Evolutionary conservation across 1,140 invertebrate genomes (phyloP), one percentile per base, ranked within the genome.

Genomic region (Gonioctena quinquepunctata): DNA sequence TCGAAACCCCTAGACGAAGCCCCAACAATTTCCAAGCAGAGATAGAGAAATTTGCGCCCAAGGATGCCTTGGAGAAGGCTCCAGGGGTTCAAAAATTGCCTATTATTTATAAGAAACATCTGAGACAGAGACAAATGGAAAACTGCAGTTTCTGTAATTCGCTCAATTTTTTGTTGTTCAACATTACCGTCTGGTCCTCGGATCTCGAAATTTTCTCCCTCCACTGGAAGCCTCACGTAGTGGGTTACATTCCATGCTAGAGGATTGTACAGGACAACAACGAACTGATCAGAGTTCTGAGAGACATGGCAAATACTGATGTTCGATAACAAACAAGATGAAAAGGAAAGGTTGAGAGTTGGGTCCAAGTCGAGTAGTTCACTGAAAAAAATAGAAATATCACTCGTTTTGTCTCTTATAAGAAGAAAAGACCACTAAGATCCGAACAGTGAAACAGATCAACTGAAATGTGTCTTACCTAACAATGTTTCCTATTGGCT

Each of bases 201-300:
- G 8, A 95, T 88, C 2, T 78, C 81, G 78, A 80, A 96, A 8
- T 83, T 81, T 16, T 60, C 68, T 81, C 79, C 42, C 83, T 85
- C 5, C 80, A 93, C 90, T 0, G 95, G 95, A 8, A 97, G 21
- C 7, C 91, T 86, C 7, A 95, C 83, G 73, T 89, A 90, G 54
- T 87, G 84, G 11, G 87, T 85, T 0, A 91, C 85, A 27, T 85
- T 80, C 28, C 89, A 87, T 42, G 90, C 90, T 4, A 93, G 75
- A 0, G 95, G 93, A 83, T 98, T 98, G 79, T 94, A 94, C 2
- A 94, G 72, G 0, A 90, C 61, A 0, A 94, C 85, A 1, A 90
- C 80, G 77, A 93, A 90, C 67, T 87, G 82, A 67, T 88, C 81
- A 50, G 84, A 84, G 2, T 80, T 79, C 80, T 96, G 93, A 2